phyloP scores from a whole-genome alignment of 2,888 invertebrate species.

The Crematogaster levior region DNA sequence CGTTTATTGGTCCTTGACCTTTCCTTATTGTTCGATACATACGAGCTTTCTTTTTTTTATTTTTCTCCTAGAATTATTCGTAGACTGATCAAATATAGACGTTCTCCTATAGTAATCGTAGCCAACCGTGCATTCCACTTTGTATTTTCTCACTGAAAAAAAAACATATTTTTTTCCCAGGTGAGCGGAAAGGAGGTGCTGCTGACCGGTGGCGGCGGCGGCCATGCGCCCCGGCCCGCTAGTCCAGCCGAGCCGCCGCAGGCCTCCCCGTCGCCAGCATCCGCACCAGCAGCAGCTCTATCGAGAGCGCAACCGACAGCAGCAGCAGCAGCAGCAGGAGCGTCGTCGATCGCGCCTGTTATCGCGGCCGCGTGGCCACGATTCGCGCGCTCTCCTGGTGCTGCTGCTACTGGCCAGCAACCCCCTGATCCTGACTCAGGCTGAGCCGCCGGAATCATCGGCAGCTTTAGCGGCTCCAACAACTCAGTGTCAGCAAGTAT shows the following conservation, averaged over 20 bases:
- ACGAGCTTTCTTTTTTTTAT: no score
- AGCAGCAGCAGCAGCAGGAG: slow-evolving; percentile 68
- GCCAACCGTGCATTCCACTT: no score
- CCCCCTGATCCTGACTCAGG: slow-evolving; percentile 74
- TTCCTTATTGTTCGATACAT: no score
- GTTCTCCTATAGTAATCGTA: no score
- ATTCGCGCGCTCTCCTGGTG: slow-evolving; percentile 87
- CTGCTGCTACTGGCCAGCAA: slow-evolving; percentile 88
- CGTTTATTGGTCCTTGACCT: no score
- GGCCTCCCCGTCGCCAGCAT: slow-evolving; percentile 85
- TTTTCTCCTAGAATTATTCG: not conserved
- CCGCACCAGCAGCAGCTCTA: slow-evolving; percentile 82
- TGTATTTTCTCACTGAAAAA: not conserved
- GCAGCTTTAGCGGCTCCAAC: slow-evolving; percentile 56
- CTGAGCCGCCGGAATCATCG: slow-evolving; percentile 71
- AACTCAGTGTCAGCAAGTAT: slow-evolving; percentile 46
- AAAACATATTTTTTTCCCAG: slow-evolving; percentile 64
- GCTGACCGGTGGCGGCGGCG: slow-evolving; percentile 87
- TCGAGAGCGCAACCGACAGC: slow-evolving; percentile 69
- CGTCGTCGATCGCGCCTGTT: slow-evolving; percentile 84
- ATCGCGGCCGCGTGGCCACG: slow-evolving; percentile 87
- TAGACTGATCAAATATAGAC: no score
- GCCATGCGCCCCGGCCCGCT: slow-evolving; percentile 89
- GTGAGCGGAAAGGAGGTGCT: slow-evolving; percentile 85
- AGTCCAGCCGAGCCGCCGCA: slow-evolving; percentile 86